Base-by-base conservation (phyloP, 2,797 vertebrate genomes). In the Fistularia tabacaria region DNA sequence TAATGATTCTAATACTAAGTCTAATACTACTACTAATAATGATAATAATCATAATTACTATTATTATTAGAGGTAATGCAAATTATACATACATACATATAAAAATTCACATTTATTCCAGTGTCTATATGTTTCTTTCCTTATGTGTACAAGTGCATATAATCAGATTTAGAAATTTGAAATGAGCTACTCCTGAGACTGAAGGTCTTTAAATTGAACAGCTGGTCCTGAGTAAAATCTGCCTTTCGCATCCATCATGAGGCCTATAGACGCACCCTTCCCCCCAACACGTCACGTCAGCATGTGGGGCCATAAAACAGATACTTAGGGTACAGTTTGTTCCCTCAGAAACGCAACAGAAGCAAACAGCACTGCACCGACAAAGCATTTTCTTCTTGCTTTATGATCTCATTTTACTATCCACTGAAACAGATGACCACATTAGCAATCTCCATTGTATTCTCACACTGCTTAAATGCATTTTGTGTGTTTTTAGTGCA, bases 371-470 rank as follows among this genome's bases (percentile, higher is more conserved):
- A 70, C 77, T 77, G 74, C 71, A 83, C 71, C 68, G 77, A 76
- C 76, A 66, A 69, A 82, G 83, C 82, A 77, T 73, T 87, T 72
- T 60, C 59, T 70, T 3, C 43, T 74, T 82, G 75, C 79, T 89
- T 89, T 89, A 86, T 82, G 77, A 84, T 74, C 80, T 76, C 71
- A 84, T 87, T 87, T 86, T 75, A 80, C 77, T 82, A 83, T 84
- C 79, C 74, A 62, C 62, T 70, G 76, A 81, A 88, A 88, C 82
- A 79, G 85, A 90, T 81, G 77, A 86, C 78, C 79, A 68, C 83
- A 88, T 87, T 87, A 86, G 43, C 58, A 40, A 72, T 77, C 72
- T 79, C 74, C 60, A 68, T 69, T 78, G 66, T 74, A 69, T 62
- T 66, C 59, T 68, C 52, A 71, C 63, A 64, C 43, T 55, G 71